These are phyloP conservation scores for Aulostomus chinensis DNA, from an alignment of 2,797 vertebrate species.

Conservation along the genomic window DNA sequence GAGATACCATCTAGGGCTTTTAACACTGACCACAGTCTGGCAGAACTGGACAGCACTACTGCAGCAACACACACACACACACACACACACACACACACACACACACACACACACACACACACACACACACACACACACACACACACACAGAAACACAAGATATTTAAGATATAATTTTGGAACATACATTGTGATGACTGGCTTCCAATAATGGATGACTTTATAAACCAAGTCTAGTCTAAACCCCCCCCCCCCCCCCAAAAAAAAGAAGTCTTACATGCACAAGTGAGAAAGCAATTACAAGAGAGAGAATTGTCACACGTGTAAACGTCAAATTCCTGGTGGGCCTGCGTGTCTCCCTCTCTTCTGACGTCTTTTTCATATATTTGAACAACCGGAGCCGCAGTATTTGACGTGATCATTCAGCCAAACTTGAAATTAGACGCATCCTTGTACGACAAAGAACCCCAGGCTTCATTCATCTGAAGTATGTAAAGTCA, in stretches of 20 bases:
- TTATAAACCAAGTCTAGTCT: slow-evolving; percentile 41
- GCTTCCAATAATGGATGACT: slow-evolving; percentile 50
- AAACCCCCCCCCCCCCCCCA: too few species aligned
- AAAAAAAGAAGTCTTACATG: slow-evolving; percentile 46
- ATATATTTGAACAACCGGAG: slow-evolving; percentile 9
- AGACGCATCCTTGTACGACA: slow-evolving; percentile 6
- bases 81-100: too few species aligned
- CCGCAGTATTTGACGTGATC: slow-evolving; percentile 6
- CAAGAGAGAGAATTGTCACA: slow-evolving; percentile 41
- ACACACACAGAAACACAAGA: too few species aligned
- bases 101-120: too few species aligned
- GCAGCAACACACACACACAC: too few species aligned
- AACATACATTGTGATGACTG: slow-evolving; percentile 27
- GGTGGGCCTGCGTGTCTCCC: slow-evolving; percentile 1
- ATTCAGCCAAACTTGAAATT: slow-evolving; percentile 16
- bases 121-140: too few species aligned
- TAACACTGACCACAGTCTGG: too few species aligned
- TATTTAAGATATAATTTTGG: background rate
- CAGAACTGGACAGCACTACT: too few species aligned
- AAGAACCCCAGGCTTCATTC: background rate
- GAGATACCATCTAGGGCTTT: too few species aligned
- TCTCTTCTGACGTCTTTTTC: background rate
- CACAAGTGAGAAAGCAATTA: slow-evolving; percentile 57
- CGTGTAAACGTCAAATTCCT: slow-evolving; percentile 35
- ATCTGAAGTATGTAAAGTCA: background rate